phyloP scores from a whole-genome alignment of 1,140 invertebrate genomes.

The Probaryconus sp. region DNA sequence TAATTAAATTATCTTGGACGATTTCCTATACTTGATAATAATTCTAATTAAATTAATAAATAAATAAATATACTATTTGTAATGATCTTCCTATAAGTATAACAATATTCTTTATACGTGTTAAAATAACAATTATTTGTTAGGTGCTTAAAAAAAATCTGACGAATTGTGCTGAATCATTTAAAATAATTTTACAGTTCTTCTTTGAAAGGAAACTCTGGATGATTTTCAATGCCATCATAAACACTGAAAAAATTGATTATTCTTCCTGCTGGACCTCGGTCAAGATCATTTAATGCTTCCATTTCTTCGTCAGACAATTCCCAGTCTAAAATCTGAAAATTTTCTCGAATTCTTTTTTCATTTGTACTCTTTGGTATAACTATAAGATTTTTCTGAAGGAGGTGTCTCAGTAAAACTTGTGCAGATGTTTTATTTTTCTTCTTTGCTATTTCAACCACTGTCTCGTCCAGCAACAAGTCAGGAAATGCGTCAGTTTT shows the following conservation, averaged over 20 bases:
- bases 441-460: slow-evolving; percentile 82
- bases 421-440: slow-evolving; percentile 81
- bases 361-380: slow-evolving; percentile 83
- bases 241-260: slow-evolving; percentile 82
- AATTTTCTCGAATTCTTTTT: slow-evolving; percentile 80
- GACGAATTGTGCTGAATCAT: too few species aligned
- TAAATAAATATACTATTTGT: too few species aligned
- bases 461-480: slow-evolving; percentile 82
- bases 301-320: slow-evolving; percentile 70
- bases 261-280: slow-evolving; percentile 79
- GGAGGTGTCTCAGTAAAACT: slow-evolving; percentile 80
- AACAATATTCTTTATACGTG: too few species aligned
- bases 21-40: too few species aligned
- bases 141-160: too few species aligned
- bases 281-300: slow-evolving; percentile 76
- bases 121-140: too few species aligned
- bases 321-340: slow-evolving; percentile 76
- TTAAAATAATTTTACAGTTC: slow-evolving; percentile 18
- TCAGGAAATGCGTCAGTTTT: slow-evolving; percentile 80
- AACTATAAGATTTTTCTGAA: slow-evolving; percentile 79
- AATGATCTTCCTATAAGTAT: too few species aligned
- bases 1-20: too few species aligned
- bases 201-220: slow-evolving; percentile 75
- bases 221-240: slow-evolving; percentile 80
- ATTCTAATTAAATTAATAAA: too few species aligned